Percentiles rank a stretch among this genome's conserved stretches.
Conservation (phyloP, 2,797 vertebrate genomes). For the Clarias laeviceps region DNA sequence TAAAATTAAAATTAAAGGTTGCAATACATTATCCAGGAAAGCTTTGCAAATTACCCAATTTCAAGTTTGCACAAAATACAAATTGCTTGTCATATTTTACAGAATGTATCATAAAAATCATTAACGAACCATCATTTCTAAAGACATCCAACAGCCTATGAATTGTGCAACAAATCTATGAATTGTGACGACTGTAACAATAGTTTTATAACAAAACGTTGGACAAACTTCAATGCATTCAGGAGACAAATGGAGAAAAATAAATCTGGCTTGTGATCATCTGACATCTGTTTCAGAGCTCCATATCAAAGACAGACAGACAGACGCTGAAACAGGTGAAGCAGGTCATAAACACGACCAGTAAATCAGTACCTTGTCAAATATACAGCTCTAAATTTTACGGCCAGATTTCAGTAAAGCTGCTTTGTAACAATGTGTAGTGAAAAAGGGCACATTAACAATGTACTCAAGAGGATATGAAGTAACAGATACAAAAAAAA, state of each 20-base stretch:
- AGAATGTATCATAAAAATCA: too few relatives aligned
- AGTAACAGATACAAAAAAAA: neutral
- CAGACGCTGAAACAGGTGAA: neutral
- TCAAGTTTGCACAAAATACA: too few relatives aligned
- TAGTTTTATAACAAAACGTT: neutral
- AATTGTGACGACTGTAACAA: neutral
- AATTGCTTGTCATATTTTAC: too few relatives aligned
- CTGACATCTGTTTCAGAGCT: neutral
- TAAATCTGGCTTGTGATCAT: neutral
- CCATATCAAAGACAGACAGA: neutral
- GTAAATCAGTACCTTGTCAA: slow-evolving; percentile 1
- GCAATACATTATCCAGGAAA: too few relatives aligned
- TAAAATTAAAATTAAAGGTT: too few relatives aligned
- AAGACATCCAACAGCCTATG: neutral
- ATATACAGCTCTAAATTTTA: neutral
- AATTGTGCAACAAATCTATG: neutral
- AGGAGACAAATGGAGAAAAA: neutral
- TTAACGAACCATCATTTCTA: neutral
- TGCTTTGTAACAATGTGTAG: neutral
- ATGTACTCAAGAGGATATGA: neutral
- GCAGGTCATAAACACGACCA: neutral
- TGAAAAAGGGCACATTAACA: neutral
- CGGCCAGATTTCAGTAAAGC: neutral
- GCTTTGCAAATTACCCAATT: too few relatives aligned
- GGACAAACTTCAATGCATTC: neutral